Conservation (phyloP, 2,113 vertebrate genomes). For the Prunella fulvescens region DNA sequence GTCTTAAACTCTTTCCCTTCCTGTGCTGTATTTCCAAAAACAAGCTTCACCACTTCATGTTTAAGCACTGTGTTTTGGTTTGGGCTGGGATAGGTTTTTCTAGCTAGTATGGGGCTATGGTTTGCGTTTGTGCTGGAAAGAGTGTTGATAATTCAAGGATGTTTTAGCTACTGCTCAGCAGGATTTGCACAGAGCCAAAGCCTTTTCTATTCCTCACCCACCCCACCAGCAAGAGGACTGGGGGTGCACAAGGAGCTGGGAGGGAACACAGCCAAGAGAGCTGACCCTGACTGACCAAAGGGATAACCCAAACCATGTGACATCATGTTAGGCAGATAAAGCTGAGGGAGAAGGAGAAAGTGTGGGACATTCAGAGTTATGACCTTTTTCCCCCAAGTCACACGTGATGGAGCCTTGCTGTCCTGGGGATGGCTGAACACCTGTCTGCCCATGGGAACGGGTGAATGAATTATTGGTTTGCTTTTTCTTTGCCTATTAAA, state of each 20-base stretch:
- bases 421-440: background rate
- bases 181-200: background rate
- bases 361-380: background rate
- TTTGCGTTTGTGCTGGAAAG: background rate
- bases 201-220: background rate
- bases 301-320: too few relatives aligned
- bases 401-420: background rate
- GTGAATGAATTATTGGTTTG: background rate
- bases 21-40: background rate
- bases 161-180: background rate
- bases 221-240: background rate
- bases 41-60: background rate
- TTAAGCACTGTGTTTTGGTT: background rate
- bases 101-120: background rate
- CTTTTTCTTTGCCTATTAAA: background rate
- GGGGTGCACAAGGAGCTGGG: background rate
- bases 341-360: background rate
- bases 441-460: background rate
- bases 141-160: background rate
- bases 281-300: background rate
- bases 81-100: background rate
- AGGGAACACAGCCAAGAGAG: too few relatives aligned
- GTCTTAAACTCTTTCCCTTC: background rate
- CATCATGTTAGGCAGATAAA: accelerated
- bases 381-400: background rate